Conservation (phyloP, 1,140 invertebrate genomes). For the Prorops nasuta region DNA sequence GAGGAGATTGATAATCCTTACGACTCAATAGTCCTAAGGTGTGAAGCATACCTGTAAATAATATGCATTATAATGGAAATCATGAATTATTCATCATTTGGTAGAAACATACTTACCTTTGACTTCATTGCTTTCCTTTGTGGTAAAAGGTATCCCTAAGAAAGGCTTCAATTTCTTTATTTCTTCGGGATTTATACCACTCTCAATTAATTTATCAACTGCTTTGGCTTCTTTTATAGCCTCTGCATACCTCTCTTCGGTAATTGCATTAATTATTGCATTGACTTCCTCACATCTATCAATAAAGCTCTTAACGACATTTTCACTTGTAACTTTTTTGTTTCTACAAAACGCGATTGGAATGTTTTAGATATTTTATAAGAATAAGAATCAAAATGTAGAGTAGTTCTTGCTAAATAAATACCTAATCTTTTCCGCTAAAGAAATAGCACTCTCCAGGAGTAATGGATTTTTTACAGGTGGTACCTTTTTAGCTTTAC, state of each 20-base stretch:
- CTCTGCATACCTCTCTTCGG: constrained; percentile 73
- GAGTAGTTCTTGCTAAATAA: not conserved
- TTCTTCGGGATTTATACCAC: constrained; percentile 54
- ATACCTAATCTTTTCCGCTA: constrained; percentile 67
- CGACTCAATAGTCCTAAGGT: constrained; percentile 66
- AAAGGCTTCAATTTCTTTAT: constrained; percentile 65
- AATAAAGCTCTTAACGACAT: constrained; percentile 73
- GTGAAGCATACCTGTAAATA: constrained; percentile 62
- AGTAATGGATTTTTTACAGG: constrained; percentile 61
- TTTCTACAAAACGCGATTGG: constrained; percentile 39
- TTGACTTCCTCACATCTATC: constrained; percentile 80
- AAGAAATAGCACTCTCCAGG: constrained; percentile 63
- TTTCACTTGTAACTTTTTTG: constrained; percentile 64
- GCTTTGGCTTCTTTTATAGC: constrained; percentile 74
- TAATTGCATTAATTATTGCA: constrained; percentile 75
- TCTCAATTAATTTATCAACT: constrained; percentile 68
- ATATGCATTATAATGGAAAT: constrained; percentile 57
- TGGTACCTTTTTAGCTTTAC: constrained; percentile 57
- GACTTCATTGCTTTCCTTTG: constrained; percentile 65
- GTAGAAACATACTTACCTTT: constrained; percentile 50
- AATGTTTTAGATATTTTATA: constrained; percentile 6
- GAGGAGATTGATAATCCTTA: constrained; percentile 56
- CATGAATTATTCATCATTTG: not conserved
- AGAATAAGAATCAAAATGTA: constrained; percentile 1
- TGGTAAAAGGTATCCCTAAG: constrained; percentile 81